Evolutionary conservation across 2,797 vertebrate genomes (phyloP).

Genomic region (Tauraco hartlaubi): DNA sequence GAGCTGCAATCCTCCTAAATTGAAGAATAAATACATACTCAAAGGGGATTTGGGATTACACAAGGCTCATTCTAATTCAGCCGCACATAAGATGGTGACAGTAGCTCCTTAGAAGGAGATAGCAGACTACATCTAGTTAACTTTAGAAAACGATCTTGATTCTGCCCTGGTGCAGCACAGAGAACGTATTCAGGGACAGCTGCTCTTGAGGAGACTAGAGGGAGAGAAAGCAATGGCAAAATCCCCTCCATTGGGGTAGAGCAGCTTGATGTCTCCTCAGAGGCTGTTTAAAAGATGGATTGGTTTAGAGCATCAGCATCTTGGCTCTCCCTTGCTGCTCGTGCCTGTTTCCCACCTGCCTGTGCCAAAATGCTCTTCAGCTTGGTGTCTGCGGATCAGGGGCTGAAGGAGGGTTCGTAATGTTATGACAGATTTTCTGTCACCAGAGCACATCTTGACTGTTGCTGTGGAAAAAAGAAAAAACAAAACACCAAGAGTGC

Average conservation of each 20-base stretch:
- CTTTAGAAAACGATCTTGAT: conserved; percentile 34
- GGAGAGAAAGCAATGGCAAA: neutral
- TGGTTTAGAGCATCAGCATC: conserved; percentile 6
- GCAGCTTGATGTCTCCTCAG: conserved; percentile 6
- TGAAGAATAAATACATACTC: conserved; percentile 40
- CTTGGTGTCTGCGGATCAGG: neutral
- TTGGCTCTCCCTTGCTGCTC: neutral
- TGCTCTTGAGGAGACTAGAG: neutral
- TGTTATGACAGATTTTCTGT: conserved; percentile 50
- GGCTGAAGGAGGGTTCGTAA: neutral
- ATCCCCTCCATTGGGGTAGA: neutral
- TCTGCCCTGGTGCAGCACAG: neutral
- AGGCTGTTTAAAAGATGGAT: conserved; percentile 6
- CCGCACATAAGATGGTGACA: neutral
- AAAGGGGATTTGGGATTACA: conserved; percentile 32
- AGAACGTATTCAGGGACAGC: conserved; percentile 28
- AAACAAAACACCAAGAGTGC: neutral
- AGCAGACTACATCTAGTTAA: conserved; percentile 41
- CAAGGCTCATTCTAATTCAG: conserved; percentile 48
- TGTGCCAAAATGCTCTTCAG: conserved; percentile 25
- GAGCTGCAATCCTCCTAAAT: conserved; percentile 12
- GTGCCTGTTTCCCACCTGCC: neutral
- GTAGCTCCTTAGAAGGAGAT: conserved; percentile 48
- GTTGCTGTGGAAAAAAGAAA: neutral
- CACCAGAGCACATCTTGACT: conserved; percentile 16